These are phyloP conservation scores for Cochlearius cochlearius DNA, from an alignment of 2,113 vertebrate genomes.

Conservation along the genomic window DNA sequence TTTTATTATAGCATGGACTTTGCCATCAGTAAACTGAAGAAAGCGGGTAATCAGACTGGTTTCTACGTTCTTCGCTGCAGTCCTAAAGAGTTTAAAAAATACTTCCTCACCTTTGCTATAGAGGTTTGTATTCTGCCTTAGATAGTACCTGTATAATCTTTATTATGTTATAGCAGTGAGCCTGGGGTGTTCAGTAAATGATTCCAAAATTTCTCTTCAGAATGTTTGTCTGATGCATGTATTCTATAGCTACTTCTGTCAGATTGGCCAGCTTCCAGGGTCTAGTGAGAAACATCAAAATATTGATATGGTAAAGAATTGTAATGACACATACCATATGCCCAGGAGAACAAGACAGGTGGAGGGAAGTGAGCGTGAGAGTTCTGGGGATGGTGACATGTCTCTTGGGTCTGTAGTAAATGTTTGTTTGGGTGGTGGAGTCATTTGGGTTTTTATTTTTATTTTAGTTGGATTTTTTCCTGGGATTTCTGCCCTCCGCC, in stretches of 20 bases:
- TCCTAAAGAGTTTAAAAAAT: constrained; percentile 93
- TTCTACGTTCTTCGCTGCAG: constrained; percentile 92
- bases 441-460: not conserved
- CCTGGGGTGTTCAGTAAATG: not conserved
- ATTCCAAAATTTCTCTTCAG: not conserved
- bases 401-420: not conserved
- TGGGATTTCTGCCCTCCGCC: not conserved
- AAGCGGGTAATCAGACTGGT: constrained; percentile 87
- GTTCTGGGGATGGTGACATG: not conserved
- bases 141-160: not conserved
- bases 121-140: constrained; percentile 81
- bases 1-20: constrained; percentile 88
- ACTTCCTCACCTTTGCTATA: constrained; percentile 93
- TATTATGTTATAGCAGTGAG: not conserved
- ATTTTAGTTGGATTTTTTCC: not conserved
- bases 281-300: not conserved
- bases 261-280: not conserved
- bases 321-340: not conserved
- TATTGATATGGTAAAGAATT: not conserved
- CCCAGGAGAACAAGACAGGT: not conserved
- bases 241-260: not conserved
- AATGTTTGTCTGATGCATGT: not conserved
- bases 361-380: not conserved
- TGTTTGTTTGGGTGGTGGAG: not conserved
- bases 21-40: constrained; percentile 86